Evolutionary conservation across 2,888 invertebrate species (phyloP), one percentile per base, ranked within the genome.

Genomic region (Mythimna loreyi): DNA sequence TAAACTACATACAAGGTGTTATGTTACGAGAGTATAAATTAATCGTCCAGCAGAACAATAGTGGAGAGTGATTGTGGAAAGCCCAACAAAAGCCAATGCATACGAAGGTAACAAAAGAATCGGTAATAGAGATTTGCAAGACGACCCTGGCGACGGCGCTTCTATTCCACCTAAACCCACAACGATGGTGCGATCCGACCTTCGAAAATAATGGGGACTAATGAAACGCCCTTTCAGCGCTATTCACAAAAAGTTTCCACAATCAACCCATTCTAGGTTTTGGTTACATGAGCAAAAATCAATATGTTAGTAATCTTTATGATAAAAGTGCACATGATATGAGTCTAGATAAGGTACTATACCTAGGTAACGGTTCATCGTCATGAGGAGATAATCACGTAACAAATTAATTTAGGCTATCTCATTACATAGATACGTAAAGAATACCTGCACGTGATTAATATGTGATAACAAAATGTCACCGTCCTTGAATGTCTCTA

Each of bases 171-270:
- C 63, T 63, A 78, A 80, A 81, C 80, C 63, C 43, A 77, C 68
- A 77, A 74, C 72, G 78, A 72, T 74, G 60, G 66, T 49, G 78
- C 70, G 74, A 69, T 72, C 75, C 74, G 82, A 76, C 87, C 86
- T 86, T 84, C 84, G 43, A 68, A 78, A 82, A 71, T 72, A 74
- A 73, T 81, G 53, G 40, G 78, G 50, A 68, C 83, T 87, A 87
- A 85, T 85, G 81, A 82, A 80, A 78, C 65, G 28, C 47, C 52
- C 59, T 69, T 67, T 58, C 61, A 56, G 40, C 59, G 53, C 43
- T 68, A 49, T 69, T 58, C 28, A 61, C 28, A 2, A 16, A 45
- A 40, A 64, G 25, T 36, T 30, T 4, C 40, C 30, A 23, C 21
- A 19, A n/a, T 25, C 23, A 52, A 59, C 13, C 11, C 19, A n/a